Conservation (phyloP, 53 echinoderm and acorn worm species). For the Arbacia lixula region DNA sequence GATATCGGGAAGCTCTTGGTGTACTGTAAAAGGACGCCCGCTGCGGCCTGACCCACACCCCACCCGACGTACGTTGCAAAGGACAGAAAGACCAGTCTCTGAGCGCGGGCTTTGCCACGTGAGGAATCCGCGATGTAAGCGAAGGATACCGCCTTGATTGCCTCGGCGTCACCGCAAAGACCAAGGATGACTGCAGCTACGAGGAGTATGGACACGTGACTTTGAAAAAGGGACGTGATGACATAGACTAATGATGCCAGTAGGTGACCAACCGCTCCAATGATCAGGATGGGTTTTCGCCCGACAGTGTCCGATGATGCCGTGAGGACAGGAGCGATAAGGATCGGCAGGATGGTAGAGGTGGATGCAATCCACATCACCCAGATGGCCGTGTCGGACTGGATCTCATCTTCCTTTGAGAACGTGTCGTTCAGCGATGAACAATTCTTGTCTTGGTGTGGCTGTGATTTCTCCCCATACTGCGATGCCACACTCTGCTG, state of each 20-base stretch:
- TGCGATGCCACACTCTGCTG: conserved; percentile 18
- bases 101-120: conserved; percentile 14
- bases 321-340: conserved; percentile 20
- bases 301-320: conserved; percentile 59
- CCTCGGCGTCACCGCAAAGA: conserved; percentile 46
- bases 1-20: conserved; percentile 22
- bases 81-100: conserved; percentile 45
- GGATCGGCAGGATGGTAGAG: conserved; percentile 51
- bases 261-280: conserved; percentile 52
- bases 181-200: conserved; percentile 41
- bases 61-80: conserved; percentile 45
- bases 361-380: conserved; percentile 49
- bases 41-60: conserved; percentile 35
- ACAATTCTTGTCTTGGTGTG: conserved; percentile 18
- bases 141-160: conserved; percentile 13
- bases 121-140: conserved; percentile 63
- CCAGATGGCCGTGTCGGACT: conserved; percentile 53
- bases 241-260: conserved; percentile 41
- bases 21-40: conserved; percentile 32
- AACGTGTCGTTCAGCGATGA: conserved; percentile 14
- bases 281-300: conserved; percentile 53
- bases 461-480: conserved; percentile 30
- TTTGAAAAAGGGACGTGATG: background rate
- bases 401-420: conserved; percentile 47
- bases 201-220: conserved; percentile 34